Conservation (phyloP, 2,888 invertebrate genomes). For the Pemphredon lugubris region DNA sequence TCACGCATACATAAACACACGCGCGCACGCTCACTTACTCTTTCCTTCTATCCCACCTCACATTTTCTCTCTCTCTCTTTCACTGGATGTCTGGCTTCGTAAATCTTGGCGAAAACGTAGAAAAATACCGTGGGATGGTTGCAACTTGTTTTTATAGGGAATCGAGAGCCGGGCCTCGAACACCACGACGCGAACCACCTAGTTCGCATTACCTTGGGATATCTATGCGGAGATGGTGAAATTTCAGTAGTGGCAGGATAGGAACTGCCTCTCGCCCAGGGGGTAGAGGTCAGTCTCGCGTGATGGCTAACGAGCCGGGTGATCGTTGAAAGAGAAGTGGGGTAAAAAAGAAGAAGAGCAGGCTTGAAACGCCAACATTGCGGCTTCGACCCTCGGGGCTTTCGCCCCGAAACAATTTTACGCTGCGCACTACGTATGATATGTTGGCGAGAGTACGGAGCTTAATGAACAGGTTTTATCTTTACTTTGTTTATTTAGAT, state of each 20-base stretch:
- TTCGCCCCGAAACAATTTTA: slow-evolving; percentile 68
- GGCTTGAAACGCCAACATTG: slow-evolving; percentile 46
- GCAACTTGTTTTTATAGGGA: slow-evolving; percentile 71
- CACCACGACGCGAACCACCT: slow-evolving; percentile 26
- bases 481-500: slow-evolving; percentile 29
- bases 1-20: too few species aligned
- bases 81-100: slow-evolving; percentile 48
- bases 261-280: slow-evolving; percentile 28
- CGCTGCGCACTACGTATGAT: slow-evolving; percentile 23
- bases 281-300: slow-evolving; percentile 64
- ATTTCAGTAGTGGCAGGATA: slow-evolving; percentile 54
- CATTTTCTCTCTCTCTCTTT: background rate
- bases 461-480: slow-evolving; percentile 33
- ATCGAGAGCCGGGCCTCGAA: slow-evolving; percentile 45
- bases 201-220: slow-evolving; percentile 60
- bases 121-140: slow-evolving; percentile 56
- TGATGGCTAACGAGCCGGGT: slow-evolving; percentile 68
- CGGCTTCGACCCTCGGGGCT: slow-evolving; percentile 56
- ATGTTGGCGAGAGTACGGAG: slow-evolving; percentile 15
- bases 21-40: too few species aligned
- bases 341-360: slow-evolving; percentile 48
- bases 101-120: slow-evolving; percentile 57
- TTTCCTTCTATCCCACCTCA: too few species aligned
- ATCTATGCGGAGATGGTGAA: slow-evolving; percentile 64
- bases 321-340: slow-evolving; percentile 50